phyloP scores from a whole-genome alignment of 2,113 vertebrate genomes.

The Brevimyrus niger region DNA sequence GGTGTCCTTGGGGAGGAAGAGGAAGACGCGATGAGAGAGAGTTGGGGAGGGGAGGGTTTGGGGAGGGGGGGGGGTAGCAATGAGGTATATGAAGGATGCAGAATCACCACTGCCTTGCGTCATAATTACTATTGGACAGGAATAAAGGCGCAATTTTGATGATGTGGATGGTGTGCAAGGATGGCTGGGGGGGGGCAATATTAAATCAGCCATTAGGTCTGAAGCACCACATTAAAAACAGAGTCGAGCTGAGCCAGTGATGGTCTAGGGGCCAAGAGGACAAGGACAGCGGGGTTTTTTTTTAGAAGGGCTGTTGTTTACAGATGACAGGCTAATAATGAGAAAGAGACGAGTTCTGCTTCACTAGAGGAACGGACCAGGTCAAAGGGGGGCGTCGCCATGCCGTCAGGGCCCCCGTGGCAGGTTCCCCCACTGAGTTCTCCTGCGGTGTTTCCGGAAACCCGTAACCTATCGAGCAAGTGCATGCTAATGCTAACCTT shows the following conservation, averaged over 20 bases:
- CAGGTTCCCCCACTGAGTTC: not conserved
- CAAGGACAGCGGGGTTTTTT: not conserved
- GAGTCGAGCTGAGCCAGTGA: not conserved
- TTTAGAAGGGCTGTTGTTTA: not conserved
- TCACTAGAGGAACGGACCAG: not conserved
- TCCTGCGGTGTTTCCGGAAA: not conserved
- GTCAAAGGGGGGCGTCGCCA: slow-evolving; percentile 1
- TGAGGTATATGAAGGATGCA: not conserved
- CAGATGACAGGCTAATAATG: slow-evolving; percentile 13
- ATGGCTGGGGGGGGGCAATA: not conserved
- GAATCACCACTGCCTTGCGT: not conserved
- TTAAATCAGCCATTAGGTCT: not conserved
- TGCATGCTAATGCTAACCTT: not conserved
- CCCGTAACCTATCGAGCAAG: not conserved
- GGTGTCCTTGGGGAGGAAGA: not conserved
- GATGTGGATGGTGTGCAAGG: not conserved
- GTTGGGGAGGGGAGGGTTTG: not conserved
- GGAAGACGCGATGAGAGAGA: not conserved
- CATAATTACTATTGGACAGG: not conserved
- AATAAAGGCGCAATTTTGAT: not conserved
- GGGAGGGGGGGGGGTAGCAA: not conserved
- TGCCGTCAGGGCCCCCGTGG: not conserved
- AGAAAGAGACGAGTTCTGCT: not conserved
- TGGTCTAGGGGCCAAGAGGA: not conserved
- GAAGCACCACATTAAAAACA: not conserved